A percentile compares a stretch with the other conserved stretches of the same genome.
Evolutionary conservation across 2,888 invertebrate species (phyloP).

Genomic region (Pyrrhosoma nymphula): DNA sequence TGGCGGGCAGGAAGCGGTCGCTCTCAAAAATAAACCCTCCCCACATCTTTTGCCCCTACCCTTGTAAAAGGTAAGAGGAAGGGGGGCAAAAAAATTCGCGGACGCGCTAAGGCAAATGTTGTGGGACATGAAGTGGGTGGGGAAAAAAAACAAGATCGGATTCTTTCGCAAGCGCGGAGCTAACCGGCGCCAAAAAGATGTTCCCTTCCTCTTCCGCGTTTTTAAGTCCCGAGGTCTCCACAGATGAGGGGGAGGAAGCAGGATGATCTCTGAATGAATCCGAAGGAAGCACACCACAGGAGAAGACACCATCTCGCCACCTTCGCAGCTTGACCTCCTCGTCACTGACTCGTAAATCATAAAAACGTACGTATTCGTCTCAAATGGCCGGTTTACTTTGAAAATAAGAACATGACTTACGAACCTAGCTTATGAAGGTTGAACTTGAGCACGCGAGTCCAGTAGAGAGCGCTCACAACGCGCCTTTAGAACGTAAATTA

Average conservation of each 20-base stretch:
- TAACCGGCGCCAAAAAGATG: conserved; percentile 4
- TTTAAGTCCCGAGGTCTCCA: background rate
- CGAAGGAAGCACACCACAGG: background rate
- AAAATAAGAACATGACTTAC: no score
- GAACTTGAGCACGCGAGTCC: no score
- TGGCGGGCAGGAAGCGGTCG: conserved; percentile 49
- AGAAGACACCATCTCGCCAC: background rate
- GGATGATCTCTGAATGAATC: conserved; percentile 13
- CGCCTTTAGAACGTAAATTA: no score
- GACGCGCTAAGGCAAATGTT: conserved; percentile 49
- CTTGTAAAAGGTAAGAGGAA: background rate
- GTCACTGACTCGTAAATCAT: background rate
- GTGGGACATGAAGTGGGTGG: conserved; percentile 20
- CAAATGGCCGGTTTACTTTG: no score
- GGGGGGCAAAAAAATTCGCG: background rate
- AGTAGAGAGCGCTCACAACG: no score
- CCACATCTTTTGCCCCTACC: background rate
- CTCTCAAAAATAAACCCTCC: conserved; percentile 29
- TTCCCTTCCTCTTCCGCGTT: conserved; percentile 62
- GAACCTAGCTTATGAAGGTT: no score
- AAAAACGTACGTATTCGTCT: background rate
- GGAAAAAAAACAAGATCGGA: background rate
- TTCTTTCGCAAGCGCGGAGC: background rate
- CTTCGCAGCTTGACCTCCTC: background rate
- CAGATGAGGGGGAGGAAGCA: background rate